Base-by-base conservation (phyloP, 2,797 vertebrate genomes). In the Hippocampus kuda region DNA sequence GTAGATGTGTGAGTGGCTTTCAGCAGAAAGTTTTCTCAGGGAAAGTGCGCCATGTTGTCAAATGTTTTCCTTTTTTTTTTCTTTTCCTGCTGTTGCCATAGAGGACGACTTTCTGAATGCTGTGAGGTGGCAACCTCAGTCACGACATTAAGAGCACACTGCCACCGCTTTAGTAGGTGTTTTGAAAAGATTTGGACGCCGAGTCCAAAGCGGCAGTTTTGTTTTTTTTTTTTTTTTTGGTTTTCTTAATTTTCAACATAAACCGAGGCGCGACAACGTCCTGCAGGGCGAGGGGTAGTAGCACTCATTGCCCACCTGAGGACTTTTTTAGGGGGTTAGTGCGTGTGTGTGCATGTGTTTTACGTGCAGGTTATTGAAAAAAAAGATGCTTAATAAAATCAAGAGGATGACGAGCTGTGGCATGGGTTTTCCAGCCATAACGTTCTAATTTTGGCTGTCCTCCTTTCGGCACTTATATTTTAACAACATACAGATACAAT, bases 1-100 rank as follows among this genome's bases (percentile, higher is more conserved):
- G 63, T 15, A 27, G 61, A 68, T 69, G 71, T 38, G 77, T 77
- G 22, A 67, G 75, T 56, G 70, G 76, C 71, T 80, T 72, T 70
- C 77, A 72, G 72, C 53, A 74, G 78, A 79, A 86, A 86, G 73
- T 89, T 90, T 89, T 85, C 87, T 89, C 86, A 85, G 70, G 81
- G 80, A 90, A 88, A 91, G 88, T 90, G 85, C 92, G 91, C 92
- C 91, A 92, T 93, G 91, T 93, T 92, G 91, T 91, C 89, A 89
- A 87, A 88, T 75, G 83, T 82, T 87, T 89, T 86, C 82, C 75
- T 78, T 85, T 85, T 86, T 34, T 81, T 83, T 74, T 3, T 3
- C 44, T 77, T 81, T 78, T n/a, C 68, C 72, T 70, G 68, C 65
- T 76, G 80, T 83, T 87, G 81, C 86, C 85, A 81, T 82, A 83